Conservation (phyloP, 1,140 invertebrate species). For the Saccostrea cuccullata region DNA sequence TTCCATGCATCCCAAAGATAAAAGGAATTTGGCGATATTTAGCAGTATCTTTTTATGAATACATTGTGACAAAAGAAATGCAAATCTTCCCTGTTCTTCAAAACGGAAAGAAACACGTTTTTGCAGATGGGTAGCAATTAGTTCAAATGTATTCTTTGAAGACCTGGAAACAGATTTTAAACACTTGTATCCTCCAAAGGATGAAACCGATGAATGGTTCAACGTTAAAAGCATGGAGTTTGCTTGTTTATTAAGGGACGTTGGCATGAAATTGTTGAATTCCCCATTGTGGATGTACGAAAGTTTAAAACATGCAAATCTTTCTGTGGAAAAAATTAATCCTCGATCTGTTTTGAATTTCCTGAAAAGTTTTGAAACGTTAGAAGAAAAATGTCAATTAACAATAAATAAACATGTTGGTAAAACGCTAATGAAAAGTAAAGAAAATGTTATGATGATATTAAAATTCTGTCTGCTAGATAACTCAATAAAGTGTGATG, state of each 20-base stretch:
- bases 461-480: neutral
- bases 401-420: neutral
- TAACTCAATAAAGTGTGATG: neutral
- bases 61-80: neutral
- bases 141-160: neutral
- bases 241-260: neutral
- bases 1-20: neutral
- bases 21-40: neutral
- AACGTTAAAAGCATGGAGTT: neutral
- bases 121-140: neutral
- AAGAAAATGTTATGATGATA: neutral
- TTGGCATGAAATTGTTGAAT: neutral
- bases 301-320: neutral
- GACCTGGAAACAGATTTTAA: neutral
- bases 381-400: neutral
- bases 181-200: neutral
- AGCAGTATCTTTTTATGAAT: neutral
- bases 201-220: neutral
- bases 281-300: neutral
- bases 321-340: neutral
- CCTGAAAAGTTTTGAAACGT: neutral
- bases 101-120: neutral
- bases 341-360: neutral
- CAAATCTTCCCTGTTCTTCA: neutral
- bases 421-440: neutral